These are phyloP conservation scores for Lasioglossum villosulum DNA, from an alignment of 2,888 invertebrate species.

Conservation along the genomic window DNA sequence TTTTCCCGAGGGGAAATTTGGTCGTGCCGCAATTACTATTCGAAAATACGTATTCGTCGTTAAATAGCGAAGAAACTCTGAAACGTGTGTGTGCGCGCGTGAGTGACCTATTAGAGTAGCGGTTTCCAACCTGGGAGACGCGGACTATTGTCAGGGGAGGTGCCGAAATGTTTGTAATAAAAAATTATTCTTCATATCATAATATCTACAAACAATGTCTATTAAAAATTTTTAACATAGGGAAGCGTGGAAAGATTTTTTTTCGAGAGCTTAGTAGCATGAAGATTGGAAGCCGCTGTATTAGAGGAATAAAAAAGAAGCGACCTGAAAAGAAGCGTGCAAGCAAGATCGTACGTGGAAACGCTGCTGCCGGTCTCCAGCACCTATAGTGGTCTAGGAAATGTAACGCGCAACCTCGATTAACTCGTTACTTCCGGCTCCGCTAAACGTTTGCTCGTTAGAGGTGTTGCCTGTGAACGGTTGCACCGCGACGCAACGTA, in stretches of 20 bases:
- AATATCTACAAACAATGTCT: too few relatives aligned
- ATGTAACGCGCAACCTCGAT: constrained; percentile 29
- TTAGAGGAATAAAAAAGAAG: constrained; percentile 25
- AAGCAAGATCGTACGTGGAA: constrained; percentile 25
- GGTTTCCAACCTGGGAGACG: too few relatives aligned
- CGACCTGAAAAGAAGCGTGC: constrained; percentile 48
- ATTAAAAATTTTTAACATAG: too few relatives aligned
- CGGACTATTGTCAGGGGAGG: too few relatives aligned
- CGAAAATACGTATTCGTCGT: constrained; percentile 32
- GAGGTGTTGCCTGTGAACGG: constrained; percentile 10
- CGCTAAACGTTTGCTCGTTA: constrained; percentile 27
- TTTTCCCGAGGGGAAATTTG: constrained; percentile 5
- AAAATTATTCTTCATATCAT: too few relatives aligned
- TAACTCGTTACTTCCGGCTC: constrained; percentile 39
- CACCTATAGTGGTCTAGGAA: constrained; percentile 28
- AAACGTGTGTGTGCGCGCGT: background rate
- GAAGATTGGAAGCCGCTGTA: too few relatives aligned
- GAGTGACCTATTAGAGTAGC: constrained; percentile 6
- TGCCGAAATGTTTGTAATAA: too few relatives aligned
- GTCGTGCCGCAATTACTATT: background rate
- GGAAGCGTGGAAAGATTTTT: too few relatives aligned
- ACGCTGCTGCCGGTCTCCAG: constrained; percentile 9
- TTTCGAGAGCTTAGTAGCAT: too few relatives aligned
- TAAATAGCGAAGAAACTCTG: constrained; percentile 1
- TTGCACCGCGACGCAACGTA: background rate